Percentiles rank a stretch among this genome's conserved stretches.
These are phyloP conservation scores for Ctenomys sociabilis DNA, from an alignment of 2,113 vertebrate genomes.

Conservation along the genomic window DNA sequence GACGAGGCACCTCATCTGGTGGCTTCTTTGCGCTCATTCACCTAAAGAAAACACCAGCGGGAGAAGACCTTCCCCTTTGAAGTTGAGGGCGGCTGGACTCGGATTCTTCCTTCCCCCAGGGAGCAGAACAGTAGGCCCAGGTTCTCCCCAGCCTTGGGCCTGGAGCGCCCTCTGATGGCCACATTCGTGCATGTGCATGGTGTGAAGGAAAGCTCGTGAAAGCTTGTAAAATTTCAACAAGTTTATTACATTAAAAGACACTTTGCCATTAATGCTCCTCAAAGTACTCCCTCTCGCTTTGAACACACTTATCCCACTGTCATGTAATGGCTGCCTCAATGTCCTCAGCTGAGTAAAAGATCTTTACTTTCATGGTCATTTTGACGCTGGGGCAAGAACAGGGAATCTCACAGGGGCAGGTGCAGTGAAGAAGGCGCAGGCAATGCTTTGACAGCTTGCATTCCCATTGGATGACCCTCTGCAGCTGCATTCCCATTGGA, in stretches of 20 bases:
- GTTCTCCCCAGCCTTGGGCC: background rate
- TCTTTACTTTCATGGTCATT: background rate
- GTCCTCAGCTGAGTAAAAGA: background rate
- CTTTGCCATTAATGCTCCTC: background rate
- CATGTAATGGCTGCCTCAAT: background rate
- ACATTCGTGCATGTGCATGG: too few relatives aligned
- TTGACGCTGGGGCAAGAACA: background rate
- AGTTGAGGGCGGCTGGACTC: background rate
- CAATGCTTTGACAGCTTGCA: background rate
- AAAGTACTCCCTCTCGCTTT: background rate
- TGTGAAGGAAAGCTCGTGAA: background rate
- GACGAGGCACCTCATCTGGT: too few relatives aligned
- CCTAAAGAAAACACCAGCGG: background rate
- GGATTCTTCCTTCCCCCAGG: background rate
- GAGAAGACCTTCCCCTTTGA: background rate
- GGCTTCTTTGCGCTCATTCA: background rate
- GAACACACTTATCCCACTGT: background rate
- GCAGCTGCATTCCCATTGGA: background rate
- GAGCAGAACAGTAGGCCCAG: rapidly evolving
- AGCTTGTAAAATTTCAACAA: background rate
- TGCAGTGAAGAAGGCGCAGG: background rate
- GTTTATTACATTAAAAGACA: background rate
- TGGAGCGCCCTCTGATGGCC: slow-evolving; percentile 5
- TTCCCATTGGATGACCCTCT: background rate
- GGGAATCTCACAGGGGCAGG: background rate